phyloP scores from a whole-genome alignment of 2,113 vertebrate species.

The Archilochus colubris region DNA sequence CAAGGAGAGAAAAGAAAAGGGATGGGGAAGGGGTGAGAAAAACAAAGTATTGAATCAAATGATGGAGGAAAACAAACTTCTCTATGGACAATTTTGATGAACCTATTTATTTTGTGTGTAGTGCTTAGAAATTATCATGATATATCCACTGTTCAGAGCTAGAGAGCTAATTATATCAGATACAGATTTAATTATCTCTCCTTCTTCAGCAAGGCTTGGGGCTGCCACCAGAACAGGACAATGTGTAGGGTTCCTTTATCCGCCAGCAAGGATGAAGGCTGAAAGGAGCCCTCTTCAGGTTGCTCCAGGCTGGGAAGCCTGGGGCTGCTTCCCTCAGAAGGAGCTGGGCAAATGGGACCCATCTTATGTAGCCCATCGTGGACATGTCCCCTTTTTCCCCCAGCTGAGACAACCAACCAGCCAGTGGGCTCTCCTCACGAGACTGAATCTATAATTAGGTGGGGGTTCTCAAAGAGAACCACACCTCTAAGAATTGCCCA shows the following conservation, averaged over 20 bases:
- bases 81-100: not conserved
- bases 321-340: not conserved
- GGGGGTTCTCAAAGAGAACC: not conserved
- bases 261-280: accelerated
- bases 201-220: not conserved
- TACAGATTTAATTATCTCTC: not conserved
- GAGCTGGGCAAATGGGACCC: not conserved
- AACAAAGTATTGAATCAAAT: not conserved
- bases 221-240: not conserved
- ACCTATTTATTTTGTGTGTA: not conserved
- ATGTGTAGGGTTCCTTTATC: accelerated
- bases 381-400: not conserved
- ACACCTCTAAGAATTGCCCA: not conserved
- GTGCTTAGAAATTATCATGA: not conserved
- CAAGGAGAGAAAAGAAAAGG: not conserved
- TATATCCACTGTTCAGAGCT: not conserved
- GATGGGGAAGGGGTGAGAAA: not conserved
- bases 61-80: not conserved
- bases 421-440: not conserved
- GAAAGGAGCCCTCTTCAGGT: not conserved
- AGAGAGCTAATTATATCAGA: not conserved
- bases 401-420: not conserved
- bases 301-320: not conserved
- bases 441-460: not conserved
- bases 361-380: not conserved